Percentiles rank a stretch among this genome's conserved stretches.
phyloP scores from a whole-genome alignment of 2,797 vertebrate genomes.

The Nyctalus aviator region DNA sequence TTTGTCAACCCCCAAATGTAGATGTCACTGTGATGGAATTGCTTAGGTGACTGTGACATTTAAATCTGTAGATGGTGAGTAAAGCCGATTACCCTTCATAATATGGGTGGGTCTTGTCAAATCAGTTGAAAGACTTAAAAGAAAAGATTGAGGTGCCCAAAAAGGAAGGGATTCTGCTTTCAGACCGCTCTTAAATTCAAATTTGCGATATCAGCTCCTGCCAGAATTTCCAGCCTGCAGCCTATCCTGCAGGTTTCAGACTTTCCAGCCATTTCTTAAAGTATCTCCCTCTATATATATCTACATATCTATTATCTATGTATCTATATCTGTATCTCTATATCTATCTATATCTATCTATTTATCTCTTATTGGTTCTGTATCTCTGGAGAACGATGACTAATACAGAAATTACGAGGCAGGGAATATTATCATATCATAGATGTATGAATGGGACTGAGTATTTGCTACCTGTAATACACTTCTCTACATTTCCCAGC shows the following conservation, averaged over 20 bases:
- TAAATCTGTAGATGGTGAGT: not conserved
- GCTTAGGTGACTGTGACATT: not conserved
- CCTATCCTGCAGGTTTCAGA: not conserved
- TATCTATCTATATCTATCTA: not conserved
- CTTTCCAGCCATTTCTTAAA: not conserved
- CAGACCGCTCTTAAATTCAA: not conserved
- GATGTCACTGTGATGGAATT: not conserved
- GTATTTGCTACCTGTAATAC: not conserved
- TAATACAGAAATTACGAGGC: not conserved
- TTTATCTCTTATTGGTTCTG: not conserved
- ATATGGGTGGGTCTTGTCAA: not conserved
- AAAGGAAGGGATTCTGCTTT: not conserved
- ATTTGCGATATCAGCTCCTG: not conserved
- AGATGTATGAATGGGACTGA: not conserved
- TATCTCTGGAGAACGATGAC: not conserved
- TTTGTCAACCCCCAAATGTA: not conserved
- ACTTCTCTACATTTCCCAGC: not conserved
- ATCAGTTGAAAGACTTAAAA: not conserved
- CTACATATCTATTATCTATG: not conserved
- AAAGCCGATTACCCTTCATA: not conserved
- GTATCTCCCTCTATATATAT: not conserved
- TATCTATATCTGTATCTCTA: rapidly evolving
- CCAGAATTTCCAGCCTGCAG: not conserved
- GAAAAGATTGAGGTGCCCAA: not conserved
- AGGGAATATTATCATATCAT: not conserved